These are phyloP conservation scores for Hexactinellida sp. DNA, from an alignment of 37 sponge, comb jelly and placozoan species.

Conservation along the genomic window DNA sequence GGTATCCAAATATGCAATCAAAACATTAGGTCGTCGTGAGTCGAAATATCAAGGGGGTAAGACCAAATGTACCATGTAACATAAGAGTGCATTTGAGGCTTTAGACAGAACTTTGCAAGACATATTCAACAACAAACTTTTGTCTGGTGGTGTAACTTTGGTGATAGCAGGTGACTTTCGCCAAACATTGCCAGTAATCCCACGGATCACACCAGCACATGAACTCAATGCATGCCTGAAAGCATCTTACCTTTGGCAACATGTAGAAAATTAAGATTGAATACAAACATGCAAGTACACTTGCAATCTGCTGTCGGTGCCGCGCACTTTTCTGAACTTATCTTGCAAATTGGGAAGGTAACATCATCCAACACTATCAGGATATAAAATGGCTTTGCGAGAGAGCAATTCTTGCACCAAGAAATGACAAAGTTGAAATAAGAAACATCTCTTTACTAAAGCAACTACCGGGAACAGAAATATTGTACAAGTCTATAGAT, in stretches of 20 bases:
- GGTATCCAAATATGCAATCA: too few relatives aligned
- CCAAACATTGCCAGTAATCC: not conserved
- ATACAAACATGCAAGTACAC: conserved; percentile 20
- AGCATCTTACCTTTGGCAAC: not conserved
- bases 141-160: not conserved
- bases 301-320: conserved; percentile 1
- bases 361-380: not conserved
- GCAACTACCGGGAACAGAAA: not conserved
- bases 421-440: not conserved
- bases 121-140: not conserved
- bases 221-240: not conserved
- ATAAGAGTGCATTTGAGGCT: conserved; percentile 16
- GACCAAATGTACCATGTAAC: conserved; percentile 15
- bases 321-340: not conserved
- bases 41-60: too few relatives aligned
- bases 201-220: not conserved
- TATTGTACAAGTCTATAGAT: not conserved
- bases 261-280: not conserved
- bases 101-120: not conserved
- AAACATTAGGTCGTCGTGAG: too few relatives aligned
- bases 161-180: conserved; percentile 5
- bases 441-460: not conserved
- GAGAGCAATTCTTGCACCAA: not conserved
- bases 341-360: not conserved
- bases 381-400: not conserved